Conservation (phyloP, 2,888 invertebrate genomes). For the Syrphus vitripennis region DNA sequence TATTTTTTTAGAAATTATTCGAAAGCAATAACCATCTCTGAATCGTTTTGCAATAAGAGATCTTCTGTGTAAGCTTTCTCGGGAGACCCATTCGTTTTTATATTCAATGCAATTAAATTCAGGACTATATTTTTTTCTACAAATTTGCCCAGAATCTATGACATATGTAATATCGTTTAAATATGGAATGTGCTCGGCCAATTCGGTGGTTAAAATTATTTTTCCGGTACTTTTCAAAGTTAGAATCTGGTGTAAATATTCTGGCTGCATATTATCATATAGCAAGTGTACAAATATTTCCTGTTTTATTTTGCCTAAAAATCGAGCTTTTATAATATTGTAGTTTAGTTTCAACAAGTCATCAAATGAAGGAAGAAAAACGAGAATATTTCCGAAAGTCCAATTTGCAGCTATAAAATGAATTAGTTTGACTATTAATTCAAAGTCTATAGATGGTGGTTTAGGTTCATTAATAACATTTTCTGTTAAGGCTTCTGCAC, state of each 20-base stretch:
- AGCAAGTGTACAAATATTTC: conserved; percentile 79
- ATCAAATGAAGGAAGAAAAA: conserved; percentile 95
- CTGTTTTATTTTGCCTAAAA: conserved; percentile 77
- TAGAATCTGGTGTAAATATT: conserved; percentile 90
- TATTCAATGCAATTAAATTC: conserved; percentile 62
- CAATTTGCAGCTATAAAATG: conserved; percentile 26
- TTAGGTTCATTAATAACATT: background rate
- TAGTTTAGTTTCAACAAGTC: conserved; percentile 91
- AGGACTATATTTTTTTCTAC: conserved; percentile 54
- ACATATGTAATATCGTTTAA: conserved; percentile 95
- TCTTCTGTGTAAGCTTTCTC: conserved; percentile 85
- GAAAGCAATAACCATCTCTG: conserved; percentile 88
- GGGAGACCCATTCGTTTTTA: conserved; percentile 88
- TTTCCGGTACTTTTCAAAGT: conserved; percentile 85
- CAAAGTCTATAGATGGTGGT: conserved; percentile 38
- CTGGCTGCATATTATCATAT: conserved; percentile 93
- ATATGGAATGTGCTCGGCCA: conserved; percentile 95
- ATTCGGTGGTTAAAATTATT: conserved; percentile 94
- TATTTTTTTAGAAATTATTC: conserved; percentile 85
- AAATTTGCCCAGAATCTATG: conserved; percentile 87
- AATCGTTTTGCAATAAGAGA: conserved; percentile 76
- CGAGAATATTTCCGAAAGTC: conserved; percentile 87
- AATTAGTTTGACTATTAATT: conserved; percentile 53
- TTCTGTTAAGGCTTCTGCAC: conserved; percentile 1
- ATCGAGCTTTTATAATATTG: conserved; percentile 79